These are phyloP conservation scores for Pseudorectes ferrugineus DNA, from an alignment of 2,113 vertebrate species.

Conservation along the genomic window DNA sequence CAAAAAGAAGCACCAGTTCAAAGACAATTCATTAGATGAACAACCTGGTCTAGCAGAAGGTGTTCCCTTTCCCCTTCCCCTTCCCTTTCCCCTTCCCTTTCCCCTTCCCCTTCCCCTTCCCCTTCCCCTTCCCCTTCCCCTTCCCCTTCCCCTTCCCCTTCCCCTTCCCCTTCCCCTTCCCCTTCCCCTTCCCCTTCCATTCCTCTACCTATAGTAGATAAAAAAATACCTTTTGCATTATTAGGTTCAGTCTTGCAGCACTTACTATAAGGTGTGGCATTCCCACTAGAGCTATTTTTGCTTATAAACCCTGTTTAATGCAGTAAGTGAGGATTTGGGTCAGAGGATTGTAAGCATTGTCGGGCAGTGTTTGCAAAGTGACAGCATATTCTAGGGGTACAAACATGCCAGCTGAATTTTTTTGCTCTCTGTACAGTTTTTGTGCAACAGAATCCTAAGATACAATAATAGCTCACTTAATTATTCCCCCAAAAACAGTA, in stretches of 20 bases:
- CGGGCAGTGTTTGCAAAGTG: neutral
- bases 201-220: neutral
- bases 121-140: neutral
- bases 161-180: neutral
- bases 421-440: neutral
- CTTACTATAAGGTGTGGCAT: neutral
- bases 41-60: too few species aligned
- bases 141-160: rapidly evolving
- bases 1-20: too few species aligned
- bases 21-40: too few species aligned
- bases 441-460: neutral
- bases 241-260: neutral
- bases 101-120: neutral
- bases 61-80: too few species aligned
- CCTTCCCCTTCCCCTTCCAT: neutral
- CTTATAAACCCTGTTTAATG: neutral
- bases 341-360: neutral
- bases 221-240: neutral
- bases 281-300: neutral
- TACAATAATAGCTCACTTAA: neutral
- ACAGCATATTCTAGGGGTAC: neutral
- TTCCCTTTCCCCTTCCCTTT: neutral
- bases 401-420: neutral
- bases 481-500: neutral
- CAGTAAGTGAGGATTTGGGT: conserved; percentile 17